Percentiles rank a stretch among this genome's conserved stretches.
Evolutionary conservation across 1,140 invertebrate species (phyloP).

Genomic region (Leptonema lineaticorne): DNA sequence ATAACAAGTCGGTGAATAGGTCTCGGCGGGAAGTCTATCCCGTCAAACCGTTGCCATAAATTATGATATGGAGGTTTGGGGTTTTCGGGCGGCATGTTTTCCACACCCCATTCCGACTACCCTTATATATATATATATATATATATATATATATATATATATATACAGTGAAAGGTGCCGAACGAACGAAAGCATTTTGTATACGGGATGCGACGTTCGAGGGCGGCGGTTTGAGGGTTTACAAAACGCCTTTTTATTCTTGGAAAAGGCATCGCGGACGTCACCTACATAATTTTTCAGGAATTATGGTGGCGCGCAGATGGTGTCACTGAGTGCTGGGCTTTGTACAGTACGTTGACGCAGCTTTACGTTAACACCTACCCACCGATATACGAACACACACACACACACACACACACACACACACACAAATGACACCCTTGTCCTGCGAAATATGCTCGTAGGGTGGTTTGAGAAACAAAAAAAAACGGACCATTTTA

Average conservation of each 20-base stretch:
- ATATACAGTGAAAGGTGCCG: too few species aligned
- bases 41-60: slow-evolving; percentile 34
- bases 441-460: too few species aligned
- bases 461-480: too few species aligned
- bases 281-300: slow-evolving; percentile 40
- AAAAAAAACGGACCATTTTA: too few species aligned
- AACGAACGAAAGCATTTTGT: too few species aligned
- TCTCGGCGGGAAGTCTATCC: not conserved
- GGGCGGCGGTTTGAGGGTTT: not conserved
- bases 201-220: too few species aligned
- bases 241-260: slow-evolving; percentile 35
- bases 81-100: not conserved
- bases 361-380: not conserved
- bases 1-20: not conserved
- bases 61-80: slow-evolving; percentile 29
- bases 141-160: too few species aligned
- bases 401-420: too few species aligned
- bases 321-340: slow-evolving; percentile 27
- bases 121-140: too few species aligned
- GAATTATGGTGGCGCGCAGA: slow-evolving; percentile 40
- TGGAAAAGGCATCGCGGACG: slow-evolving; percentile 24
- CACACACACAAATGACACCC: too few species aligned
- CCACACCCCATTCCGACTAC: too few species aligned
- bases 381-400: too few species aligned
- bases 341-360: slow-evolving; percentile 9